Evolutionary conservation across 2,888 invertebrate species (phyloP).

Genomic region (Synergus umbraculus): DNA sequence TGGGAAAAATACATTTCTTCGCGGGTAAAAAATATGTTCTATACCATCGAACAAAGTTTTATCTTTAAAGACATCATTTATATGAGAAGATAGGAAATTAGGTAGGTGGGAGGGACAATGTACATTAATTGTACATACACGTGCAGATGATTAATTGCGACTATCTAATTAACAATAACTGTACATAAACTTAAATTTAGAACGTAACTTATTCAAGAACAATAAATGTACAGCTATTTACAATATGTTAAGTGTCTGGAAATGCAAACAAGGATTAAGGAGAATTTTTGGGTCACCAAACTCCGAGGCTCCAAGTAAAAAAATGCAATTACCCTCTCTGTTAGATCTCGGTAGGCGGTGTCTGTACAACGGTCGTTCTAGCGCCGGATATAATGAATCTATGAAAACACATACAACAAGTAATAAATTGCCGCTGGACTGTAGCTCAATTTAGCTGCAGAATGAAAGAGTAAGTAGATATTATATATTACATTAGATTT

Average conservation of each 20-base stretch:
- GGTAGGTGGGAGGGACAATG: not conserved
- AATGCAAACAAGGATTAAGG: not conserved
- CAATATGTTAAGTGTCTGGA: not conserved
- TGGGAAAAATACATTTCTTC: not conserved
- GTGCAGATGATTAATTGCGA: not conserved
- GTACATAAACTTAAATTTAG: not conserved
- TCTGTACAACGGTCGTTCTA: conserved; percentile 78
- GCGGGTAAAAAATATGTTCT: not conserved
- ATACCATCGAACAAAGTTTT: not conserved
- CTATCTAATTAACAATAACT: not conserved
- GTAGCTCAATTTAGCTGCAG: conserved; percentile 57
- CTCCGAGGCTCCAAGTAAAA: conserved; percentile 4
- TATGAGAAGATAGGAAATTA: not conserved
- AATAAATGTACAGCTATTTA: not conserved
- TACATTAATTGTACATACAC: not conserved
- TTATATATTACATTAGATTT: not conserved
- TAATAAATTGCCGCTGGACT: not conserved
- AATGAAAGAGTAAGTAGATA: conserved; percentile 45
- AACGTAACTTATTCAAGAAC: not conserved
- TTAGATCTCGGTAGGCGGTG: conserved; percentile 78
- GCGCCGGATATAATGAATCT: conserved; percentile 79
- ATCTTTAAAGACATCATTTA: not conserved
- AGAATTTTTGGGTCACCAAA: not conserved
- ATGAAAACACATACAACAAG: conserved; percentile 68
- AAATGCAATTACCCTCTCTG: conserved; percentile 79